A percentile compares a stretch with the other conserved stretches of the same genome.
phyloP scores from a whole-genome alignment of 2,888 invertebrate genomes.

The Xanthorhoe spadicearia region DNA sequence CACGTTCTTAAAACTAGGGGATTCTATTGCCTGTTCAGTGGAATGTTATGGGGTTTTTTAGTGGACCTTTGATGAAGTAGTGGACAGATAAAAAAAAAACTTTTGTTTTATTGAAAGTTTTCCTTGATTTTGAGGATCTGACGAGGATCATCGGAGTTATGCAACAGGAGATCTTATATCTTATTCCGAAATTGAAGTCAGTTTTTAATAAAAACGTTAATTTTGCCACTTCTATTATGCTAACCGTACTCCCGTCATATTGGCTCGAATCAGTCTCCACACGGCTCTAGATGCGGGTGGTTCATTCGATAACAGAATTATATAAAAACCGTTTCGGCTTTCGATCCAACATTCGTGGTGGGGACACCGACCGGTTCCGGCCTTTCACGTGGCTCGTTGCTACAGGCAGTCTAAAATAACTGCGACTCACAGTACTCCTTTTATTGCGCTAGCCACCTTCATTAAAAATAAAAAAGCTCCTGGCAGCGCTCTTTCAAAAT shows the following conservation, averaged over 20 bases:
- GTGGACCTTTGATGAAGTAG: no score
- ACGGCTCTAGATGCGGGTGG: slow-evolving; percentile 40
- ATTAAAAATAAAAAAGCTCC: slow-evolving; percentile 39
- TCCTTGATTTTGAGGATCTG: no score
- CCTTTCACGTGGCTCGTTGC: slow-evolving; percentile 54
- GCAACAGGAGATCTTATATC: no score
- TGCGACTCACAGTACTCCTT: slow-evolving; percentile 24
- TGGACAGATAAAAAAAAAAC: no score
- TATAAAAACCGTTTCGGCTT: slow-evolving; percentile 34
- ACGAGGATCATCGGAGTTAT: no score
- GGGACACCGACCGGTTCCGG: slow-evolving; percentile 53
- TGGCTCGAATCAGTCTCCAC: slow-evolving; percentile 42
- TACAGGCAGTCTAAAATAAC: slow-evolving; percentile 44
- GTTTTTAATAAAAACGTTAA: no score
- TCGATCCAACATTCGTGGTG: slow-evolving; percentile 40
- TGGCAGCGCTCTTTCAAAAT: slow-evolving; percentile 39
- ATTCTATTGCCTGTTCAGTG: no score
- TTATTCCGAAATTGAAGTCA: no score
- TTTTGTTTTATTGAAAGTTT: no score
- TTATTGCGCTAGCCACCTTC: slow-evolving; percentile 25
- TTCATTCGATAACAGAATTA: slow-evolving; percentile 44
- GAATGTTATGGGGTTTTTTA: no score
- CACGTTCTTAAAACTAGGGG: no score
- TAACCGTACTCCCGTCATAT: slow-evolving; percentile 9
- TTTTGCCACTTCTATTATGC: slow-evolving; percentile 1